Conservation (phyloP, 2,113 vertebrate genomes). For the Carettochelys insculpta region DNA sequence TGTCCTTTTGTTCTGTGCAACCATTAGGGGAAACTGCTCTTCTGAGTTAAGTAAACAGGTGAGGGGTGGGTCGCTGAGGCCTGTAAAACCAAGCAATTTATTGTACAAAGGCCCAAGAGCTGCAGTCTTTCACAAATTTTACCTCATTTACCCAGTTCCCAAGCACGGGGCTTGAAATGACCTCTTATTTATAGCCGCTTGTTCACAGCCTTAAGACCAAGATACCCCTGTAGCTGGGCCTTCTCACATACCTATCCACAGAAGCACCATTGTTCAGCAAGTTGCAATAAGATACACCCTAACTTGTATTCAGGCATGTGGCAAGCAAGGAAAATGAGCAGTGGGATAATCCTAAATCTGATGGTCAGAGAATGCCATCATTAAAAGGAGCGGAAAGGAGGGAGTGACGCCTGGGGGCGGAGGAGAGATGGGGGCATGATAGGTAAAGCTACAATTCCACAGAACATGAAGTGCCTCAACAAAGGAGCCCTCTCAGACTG, state of each 20-base stretch:
- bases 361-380: not conserved
- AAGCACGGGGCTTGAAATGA: not conserved
- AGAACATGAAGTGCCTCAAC: not conserved
- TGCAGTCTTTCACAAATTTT: not conserved
- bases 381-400: not conserved
- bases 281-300: constrained; percentile 32
- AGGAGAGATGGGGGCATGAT: not conserved
- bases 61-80: not conserved
- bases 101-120: not conserved
- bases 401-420: not conserved
- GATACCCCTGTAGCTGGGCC: not conserved
- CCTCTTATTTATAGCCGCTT: not conserved
- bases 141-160: not conserved
- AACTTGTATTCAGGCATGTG: constrained; percentile 27
- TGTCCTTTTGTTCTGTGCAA: not conserved
- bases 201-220: constrained; percentile 21
- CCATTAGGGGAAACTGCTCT: not conserved
- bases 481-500: not conserved
- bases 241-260: not conserved
- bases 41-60: not conserved
- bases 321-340: constrained; percentile 42
- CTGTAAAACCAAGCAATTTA: not conserved
- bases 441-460: not conserved
- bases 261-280: constrained; percentile 38
- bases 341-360: not conserved